Evolutionary conservation across 2,888 invertebrate species (phyloP), one percentile per base, ranked within the genome.

Genomic region (Dascillus cervinus): DNA sequence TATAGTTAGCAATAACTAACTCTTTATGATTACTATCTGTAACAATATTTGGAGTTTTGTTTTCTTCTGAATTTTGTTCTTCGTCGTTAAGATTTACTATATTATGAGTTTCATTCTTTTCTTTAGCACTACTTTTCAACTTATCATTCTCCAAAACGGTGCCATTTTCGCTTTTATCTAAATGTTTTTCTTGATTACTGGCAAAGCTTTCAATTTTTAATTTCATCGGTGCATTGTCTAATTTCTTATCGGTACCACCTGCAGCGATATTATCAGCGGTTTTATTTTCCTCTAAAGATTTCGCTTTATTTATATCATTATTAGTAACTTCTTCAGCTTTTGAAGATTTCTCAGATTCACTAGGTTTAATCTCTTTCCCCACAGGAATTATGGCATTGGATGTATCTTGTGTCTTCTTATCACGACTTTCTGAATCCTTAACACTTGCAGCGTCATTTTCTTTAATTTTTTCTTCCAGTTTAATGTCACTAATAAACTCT

Each of bases 81-180:
- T 15, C 17, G 11, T 46, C 42, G 23, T 34, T 31, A n/a, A n/a
- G n/a, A n/a, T n/a, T n/a, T n/a, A n/a, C n/a, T n/a, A n/a, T n/a
- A n/a, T n/a, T n/a, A n/a, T n/a, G n/a, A n/a, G n/a, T n/a, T n/a
- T n/a, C n/a, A n/a, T n/a, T n/a, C n/a, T n/a, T n/a, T n/a, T n/a
- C n/a, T n/a, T n/a, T n/a, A n/a, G n/a, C n/a, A n/a, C n/a, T n/a
- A n/a, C n/a, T n/a, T n/a, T n/a, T n/a, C n/a, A n/a, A n/a, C n/a
- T n/a, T n/a, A n/a, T n/a, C n/a, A n/a, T n/a, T n/a, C n/a, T n/a
- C n/a, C n/a, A n/a, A n/a, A n/a, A n/a, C n/a, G n/a, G n/a, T n/a
- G 47, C 47, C 10, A 34, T 41, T 19, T 42, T 44, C 20, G 13
- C 42, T 33, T 11, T 11, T 12, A 8, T 10, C 17, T 17, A 17